A percentile compares a stretch with the other conserved stretches of the same genome.
phyloP scores from a whole-genome alignment of 2,888 invertebrate species.

The Rhagophthalmus giganteus region DNA sequence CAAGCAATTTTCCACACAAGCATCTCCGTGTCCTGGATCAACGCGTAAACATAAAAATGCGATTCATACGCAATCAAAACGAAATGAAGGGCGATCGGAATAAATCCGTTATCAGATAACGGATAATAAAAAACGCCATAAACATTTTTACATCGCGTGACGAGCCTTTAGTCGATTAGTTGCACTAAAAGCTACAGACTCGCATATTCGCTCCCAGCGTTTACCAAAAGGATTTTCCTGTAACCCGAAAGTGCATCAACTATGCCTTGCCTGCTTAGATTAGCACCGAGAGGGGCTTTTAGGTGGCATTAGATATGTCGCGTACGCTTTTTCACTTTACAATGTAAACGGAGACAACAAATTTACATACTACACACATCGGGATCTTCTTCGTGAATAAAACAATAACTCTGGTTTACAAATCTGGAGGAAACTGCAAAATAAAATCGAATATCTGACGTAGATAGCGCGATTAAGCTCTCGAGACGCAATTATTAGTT shows the following conservation, averaged over 20 bases:
- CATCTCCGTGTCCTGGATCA: no score
- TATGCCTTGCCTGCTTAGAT: conserved; percentile 16
- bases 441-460: no score
- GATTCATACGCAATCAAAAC: no score
- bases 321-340: not conserved
- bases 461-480: no score
- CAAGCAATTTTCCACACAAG: no score
- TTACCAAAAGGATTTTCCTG: conserved; percentile 25
- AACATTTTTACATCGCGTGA: conserved; percentile 31
- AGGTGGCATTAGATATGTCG: not conserved
- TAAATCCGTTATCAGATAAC: conserved; percentile 12
- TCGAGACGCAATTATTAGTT: no score
- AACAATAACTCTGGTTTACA: no score
- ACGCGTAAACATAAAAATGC: no score
- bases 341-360: not conserved
- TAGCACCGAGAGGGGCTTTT: conserved; percentile 15
- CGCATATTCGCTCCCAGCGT: conserved; percentile 19
- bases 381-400: no score
- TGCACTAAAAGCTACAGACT: conserved; percentile 25
- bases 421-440: no score
- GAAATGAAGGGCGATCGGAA: conserved; percentile 9
- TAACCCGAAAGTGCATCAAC: conserved; percentile 22
- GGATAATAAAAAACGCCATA: conserved; percentile 12
- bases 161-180: conserved; percentile 32
- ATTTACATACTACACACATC: no score